A percentile compares a stretch with the other conserved stretches of the same genome.
Conservation (phyloP, 2,797 vertebrate species). For the Sylvilagus floridanus region DNA sequence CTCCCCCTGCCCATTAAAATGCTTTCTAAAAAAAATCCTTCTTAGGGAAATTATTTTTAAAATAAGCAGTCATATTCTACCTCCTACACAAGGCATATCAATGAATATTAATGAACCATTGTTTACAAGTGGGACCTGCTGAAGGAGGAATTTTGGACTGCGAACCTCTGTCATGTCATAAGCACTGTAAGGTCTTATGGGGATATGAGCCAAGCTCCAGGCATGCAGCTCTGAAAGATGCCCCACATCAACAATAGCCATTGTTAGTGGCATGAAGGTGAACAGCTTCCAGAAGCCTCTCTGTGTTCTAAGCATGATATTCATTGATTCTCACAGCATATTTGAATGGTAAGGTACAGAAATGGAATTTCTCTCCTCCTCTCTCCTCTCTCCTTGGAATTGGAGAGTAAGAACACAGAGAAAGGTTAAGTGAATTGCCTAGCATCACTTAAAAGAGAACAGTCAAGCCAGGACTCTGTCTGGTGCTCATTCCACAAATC, state of each 20-base stretch:
- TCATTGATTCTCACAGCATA: background rate
- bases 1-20: conserved; percentile 52
- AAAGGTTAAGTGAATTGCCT: conserved; percentile 61
- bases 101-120: conserved; percentile 66
- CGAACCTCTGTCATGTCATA: conserved; percentile 2
- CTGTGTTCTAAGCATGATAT: conserved; percentile 5
- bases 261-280: background rate
- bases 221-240: background rate
- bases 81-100: conserved; percentile 65
- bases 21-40: conserved; percentile 51
- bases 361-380: background rate
- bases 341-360: conserved; percentile 8
- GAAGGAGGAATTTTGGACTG: conserved; percentile 49
- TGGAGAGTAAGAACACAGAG: conserved; percentile 55
- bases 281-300: conserved; percentile 57
- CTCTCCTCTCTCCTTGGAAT: background rate
- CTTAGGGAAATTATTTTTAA: conserved; percentile 70
- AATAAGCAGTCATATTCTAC: conserved; percentile 70
- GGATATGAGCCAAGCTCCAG: background rate
- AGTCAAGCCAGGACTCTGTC: conserved; percentile 48
- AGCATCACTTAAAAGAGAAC: conserved; percentile 59
- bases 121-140: conserved; percentile 50
- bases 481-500: conserved; percentile 69
- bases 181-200: background rate
- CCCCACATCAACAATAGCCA: background rate